A percentile compares a stretch with the other conserved stretches of the same genome.
phyloP scores from a whole-genome alignment of 2,888 invertebrate genomes.

The Cordilura impudica region DNA sequence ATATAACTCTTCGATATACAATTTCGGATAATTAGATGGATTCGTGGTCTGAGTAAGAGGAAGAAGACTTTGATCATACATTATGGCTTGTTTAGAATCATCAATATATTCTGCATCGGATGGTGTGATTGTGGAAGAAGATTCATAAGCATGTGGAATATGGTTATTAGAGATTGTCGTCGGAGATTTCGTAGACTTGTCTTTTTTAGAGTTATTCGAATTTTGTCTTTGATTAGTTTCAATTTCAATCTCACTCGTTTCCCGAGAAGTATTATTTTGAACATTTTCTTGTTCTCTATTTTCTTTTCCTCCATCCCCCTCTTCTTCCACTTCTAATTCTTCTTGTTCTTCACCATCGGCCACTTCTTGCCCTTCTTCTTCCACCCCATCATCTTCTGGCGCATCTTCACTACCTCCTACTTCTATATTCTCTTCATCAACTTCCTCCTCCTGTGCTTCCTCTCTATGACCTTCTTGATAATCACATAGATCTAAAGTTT shows the following conservation, averaged over 20 bases:
- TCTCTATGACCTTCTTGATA: conserved; percentile 59
- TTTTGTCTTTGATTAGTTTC: too few species aligned
- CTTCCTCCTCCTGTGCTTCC: conserved; percentile 25
- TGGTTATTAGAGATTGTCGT: too few species aligned
- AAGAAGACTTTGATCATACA: neutral
- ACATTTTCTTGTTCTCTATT: neutral
- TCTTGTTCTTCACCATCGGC: neutral
- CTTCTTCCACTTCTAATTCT: neutral
- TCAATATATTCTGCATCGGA: neutral
- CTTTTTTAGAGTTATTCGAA: neutral
- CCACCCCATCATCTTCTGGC: neutral
- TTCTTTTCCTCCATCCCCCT: neutral
- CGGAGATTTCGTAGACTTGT: neutral
- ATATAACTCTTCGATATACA: conserved; percentile 65
- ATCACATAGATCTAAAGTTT: conserved; percentile 72
- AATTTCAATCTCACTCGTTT: too few species aligned
- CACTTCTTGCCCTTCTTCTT: neutral
- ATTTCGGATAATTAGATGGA: conserved; percentile 26
- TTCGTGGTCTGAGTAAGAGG: neutral
- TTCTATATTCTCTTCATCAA: conserved; percentile 3
- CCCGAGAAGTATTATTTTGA: neutral
- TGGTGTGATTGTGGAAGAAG: neutral
- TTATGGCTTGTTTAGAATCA: neutral
- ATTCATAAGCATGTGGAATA: too few species aligned
- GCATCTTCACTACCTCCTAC: neutral